Evolutionary conservation across 2,888 invertebrate species (phyloP).

Genomic region (Trichacis sp.): DNA sequence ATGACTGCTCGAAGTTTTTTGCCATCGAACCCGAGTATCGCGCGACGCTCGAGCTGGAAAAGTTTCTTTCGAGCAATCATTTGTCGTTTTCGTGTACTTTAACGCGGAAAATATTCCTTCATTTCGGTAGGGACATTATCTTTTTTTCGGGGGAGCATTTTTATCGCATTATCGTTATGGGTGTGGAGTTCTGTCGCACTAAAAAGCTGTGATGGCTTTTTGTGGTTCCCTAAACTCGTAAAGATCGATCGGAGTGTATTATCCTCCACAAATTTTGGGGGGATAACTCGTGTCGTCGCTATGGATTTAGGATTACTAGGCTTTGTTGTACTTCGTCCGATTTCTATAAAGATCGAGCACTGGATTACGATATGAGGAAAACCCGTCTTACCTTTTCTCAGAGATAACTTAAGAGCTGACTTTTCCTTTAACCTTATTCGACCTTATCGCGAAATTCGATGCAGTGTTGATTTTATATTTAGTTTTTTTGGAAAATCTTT

Average conservation of each 20-base stretch:
- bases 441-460: too few relatives aligned
- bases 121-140: neutral
- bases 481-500: too few relatives aligned
- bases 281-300: slow-evolving; percentile 10
- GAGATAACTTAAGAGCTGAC: too few relatives aligned
- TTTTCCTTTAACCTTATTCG: too few relatives aligned
- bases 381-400: too few relatives aligned
- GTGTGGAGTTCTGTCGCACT: neutral
- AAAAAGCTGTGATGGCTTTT: slow-evolving; percentile 13
- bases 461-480: too few relatives aligned
- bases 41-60: too few relatives aligned
- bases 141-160: slow-evolving; percentile 9
- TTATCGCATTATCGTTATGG: slow-evolving; percentile 13
- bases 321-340: neutral
- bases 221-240: slow-evolving; percentile 13
- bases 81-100: neutral
- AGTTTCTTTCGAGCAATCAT: too few relatives aligned
- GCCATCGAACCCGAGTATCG: too few relatives aligned
- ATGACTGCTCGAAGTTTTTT: too few relatives aligned
- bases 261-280: slow-evolving; percentile 14
- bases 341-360: slow-evolving; percentile 11
- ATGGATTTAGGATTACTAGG: slow-evolving; percentile 11
- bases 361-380: too few relatives aligned
- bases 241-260: slow-evolving; percentile 11
- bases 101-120: neutral